Conservation (phyloP, 2,113 vertebrate genomes). For the Anthoscopus minutus region DNA sequence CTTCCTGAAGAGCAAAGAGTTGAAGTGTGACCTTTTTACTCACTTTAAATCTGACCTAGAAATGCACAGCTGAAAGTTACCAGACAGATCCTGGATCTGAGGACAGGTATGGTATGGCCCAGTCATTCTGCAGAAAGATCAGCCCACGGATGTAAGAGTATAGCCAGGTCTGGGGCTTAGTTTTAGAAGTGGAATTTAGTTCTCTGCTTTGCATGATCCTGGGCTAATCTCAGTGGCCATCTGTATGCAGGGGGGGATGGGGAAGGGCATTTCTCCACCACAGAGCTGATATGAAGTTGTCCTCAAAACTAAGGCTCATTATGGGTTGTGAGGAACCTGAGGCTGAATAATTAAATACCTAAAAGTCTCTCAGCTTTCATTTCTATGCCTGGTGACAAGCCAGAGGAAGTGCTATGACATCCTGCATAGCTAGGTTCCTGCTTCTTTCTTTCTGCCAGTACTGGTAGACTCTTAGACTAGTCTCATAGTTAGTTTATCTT, state of each 20-base stretch:
- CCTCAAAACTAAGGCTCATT: not conserved
- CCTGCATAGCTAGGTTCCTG: not conserved
- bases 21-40: not conserved
- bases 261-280: not conserved
- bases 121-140: not conserved
- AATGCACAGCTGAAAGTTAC: not conserved
- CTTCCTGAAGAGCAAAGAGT: not conserved
- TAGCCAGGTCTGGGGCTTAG: not conserved
- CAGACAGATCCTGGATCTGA: not conserved
- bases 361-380: not conserved
- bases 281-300: accelerated
- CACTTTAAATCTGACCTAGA: not conserved
- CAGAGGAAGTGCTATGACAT: not conserved
- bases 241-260: not conserved
- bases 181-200: not conserved
- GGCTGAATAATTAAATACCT: not conserved
- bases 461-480: not conserved
- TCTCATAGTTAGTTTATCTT: not conserved
- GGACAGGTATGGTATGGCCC: not conserved
- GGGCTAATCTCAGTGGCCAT: not conserved
- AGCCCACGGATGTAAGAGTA: not conserved
- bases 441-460: not conserved
- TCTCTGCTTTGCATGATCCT: not conserved
- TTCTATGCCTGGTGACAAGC: not conserved
- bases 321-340: not conserved